Evolutionary conservation across 2,113 vertebrate species (phyloP), one percentile per base, ranked within the genome.

Genomic region (Micronisus gabar): DNA sequence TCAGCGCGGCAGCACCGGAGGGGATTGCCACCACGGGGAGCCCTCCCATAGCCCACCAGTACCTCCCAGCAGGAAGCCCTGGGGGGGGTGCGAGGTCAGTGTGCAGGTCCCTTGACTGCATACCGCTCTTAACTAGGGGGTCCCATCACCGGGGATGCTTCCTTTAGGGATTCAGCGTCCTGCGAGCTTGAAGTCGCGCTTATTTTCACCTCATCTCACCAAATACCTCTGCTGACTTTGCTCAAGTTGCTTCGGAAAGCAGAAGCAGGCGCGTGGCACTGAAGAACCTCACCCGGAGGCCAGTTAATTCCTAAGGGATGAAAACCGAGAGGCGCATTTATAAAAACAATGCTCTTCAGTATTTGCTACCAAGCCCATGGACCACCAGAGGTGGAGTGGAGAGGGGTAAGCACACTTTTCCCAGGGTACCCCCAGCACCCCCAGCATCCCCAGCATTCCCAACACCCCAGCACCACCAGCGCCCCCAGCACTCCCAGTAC

Each of bases 281-380:
- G 91, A 71, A 92, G 95, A 95, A 74, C 71, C 87, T 63, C 73
- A 89, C 76, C 59, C 86, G 56, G 89, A 86, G 93, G 81, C 95
- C 94, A 93, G 85, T 91, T 97, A 96, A 95, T 95, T 97, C 95
- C 97, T 98, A 98, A 98, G 98, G 98, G 98, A 98, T 98, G 97
- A 95, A 98, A 98, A 98, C 97, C 98, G 98, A 98, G 80, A 62
- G n/a, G 56, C 0, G 0, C 13, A 12, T 32, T 53, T 62, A 22
- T 19, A 48, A 71, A 55, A 81, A 8, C 9, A 14, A 5, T 1
- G 1, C 50, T 32, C 22, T 22, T 53, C 47, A 34, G 38, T 40
- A 25, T 61, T n/a, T 40, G 41, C 56, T 56, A 13, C 25, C 4
- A 14, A 71, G 30, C 25, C 21, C 36, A 2, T 5, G 22, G 34